These are phyloP conservation scores for Apus apus DNA, from an alignment of 2,113 vertebrate genomes.

Conservation along the genomic window DNA sequence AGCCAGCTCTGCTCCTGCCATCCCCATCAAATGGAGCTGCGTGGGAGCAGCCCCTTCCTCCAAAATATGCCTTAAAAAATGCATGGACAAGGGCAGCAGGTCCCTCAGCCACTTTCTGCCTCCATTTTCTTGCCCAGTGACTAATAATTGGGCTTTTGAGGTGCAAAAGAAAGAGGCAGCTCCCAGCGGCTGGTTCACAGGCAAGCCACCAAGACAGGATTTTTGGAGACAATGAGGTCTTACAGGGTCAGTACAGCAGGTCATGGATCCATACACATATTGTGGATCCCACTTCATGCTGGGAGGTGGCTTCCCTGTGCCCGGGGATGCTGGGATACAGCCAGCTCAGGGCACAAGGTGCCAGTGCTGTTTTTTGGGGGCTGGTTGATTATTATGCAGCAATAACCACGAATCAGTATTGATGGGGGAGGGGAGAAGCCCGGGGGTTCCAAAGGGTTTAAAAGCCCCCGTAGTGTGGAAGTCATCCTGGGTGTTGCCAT, in stretches of 20 bases:
- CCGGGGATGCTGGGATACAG: neutral
- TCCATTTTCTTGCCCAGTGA: accelerated
- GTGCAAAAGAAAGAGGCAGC: neutral
- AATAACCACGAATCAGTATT: neutral
- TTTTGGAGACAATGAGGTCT: neutral
- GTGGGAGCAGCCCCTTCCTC: neutral
- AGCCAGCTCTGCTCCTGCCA: neutral
- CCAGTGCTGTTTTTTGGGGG: neutral
- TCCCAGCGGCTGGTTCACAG: accelerated
- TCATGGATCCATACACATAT: too few species aligned
- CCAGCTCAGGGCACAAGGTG: neutral
- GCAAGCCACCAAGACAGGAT: accelerated
- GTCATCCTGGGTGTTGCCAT: neutral
- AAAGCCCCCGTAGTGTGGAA: neutral
- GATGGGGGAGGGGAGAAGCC: neutral
- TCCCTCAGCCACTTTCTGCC: neutral
- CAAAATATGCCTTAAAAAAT: conserved; percentile 55
- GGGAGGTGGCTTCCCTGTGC: neutral
- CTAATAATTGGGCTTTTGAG: neutral
- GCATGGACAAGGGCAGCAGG: neutral
- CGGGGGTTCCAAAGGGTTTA: neutral
- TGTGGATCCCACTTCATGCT: neutral
- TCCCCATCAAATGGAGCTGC: neutral
- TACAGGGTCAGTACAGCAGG: too few species aligned
- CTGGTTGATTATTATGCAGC: neutral